These are phyloP conservation scores for Alviniconcha strummeri DNA, from an alignment of 2,888 invertebrate species.

Conservation along the genomic window DNA sequence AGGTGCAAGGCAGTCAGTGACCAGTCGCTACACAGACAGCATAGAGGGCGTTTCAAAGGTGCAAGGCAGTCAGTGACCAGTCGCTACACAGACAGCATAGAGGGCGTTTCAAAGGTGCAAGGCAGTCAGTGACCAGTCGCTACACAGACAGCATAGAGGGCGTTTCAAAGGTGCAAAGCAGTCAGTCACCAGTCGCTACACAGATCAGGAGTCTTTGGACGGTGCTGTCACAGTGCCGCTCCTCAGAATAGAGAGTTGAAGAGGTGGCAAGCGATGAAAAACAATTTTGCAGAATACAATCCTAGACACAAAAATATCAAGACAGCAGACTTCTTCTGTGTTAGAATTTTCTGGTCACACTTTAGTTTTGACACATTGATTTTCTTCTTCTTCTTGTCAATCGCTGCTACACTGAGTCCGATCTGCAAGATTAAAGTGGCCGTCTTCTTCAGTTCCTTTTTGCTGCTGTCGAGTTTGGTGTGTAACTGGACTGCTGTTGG, in stretches of 20 bases:
- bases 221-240: no score
- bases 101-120: constrained; percentile 6
- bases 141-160: constrained; percentile 11
- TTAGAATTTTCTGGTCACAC: neutral
- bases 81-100: neutral
- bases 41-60: constrained; percentile 3
- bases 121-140: neutral
- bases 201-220: no score
- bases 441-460: no score
- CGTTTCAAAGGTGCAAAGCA: constrained; percentile 3
- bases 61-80: neutral
- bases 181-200: neutral
- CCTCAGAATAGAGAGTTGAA: no score
- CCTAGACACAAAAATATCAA: no score
- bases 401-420: no score
- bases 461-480: no score
- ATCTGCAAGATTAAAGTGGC: no score
- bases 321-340: no score
- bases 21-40: neutral
- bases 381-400: neutral
- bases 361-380: neutral
- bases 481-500: no score
- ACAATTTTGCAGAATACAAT: no score
- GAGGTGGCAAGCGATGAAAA: no score
- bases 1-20: neutral